These are phyloP conservation scores for human DNA, from an alignment of 2,113 vertebrate genomes.

Conservation along the genomic window DNA sequence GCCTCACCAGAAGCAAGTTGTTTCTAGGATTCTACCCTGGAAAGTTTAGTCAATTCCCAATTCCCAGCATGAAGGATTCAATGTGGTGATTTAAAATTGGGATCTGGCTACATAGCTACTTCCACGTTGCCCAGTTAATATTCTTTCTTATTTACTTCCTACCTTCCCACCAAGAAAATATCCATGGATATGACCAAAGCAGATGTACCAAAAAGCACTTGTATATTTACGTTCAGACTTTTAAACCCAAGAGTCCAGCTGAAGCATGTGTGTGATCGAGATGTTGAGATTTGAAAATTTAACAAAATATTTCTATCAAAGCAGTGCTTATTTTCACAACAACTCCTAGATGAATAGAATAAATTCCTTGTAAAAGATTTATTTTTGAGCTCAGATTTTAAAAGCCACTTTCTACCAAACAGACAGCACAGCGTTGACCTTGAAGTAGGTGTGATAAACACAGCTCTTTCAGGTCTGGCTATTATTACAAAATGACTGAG, in stretches of 20 bases:
- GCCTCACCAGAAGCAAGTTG: not conserved
- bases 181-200: not conserved
- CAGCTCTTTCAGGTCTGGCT: not conserved
- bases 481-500: not conserved
- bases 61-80: not conserved
- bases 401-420: not conserved
- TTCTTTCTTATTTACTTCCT: not conserved
- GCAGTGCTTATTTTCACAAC: not conserved
- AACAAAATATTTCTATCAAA: not conserved
- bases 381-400: constrained; percentile 3
- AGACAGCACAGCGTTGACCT: not conserved
- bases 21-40: not conserved
- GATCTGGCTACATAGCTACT: not conserved
- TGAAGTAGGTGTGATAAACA: not conserved
- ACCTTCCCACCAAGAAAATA: not conserved
- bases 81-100: not conserved
- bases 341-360: not conserved
- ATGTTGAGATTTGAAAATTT: not conserved
- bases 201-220: not conserved
- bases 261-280: not conserved
- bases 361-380: not conserved
- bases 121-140: not conserved
- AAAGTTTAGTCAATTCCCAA: not conserved
- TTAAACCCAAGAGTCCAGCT: not conserved
- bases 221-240: not conserved